Conservation (phyloP, 2,888 invertebrate species). For the Patella ulyssiponensis region DNA sequence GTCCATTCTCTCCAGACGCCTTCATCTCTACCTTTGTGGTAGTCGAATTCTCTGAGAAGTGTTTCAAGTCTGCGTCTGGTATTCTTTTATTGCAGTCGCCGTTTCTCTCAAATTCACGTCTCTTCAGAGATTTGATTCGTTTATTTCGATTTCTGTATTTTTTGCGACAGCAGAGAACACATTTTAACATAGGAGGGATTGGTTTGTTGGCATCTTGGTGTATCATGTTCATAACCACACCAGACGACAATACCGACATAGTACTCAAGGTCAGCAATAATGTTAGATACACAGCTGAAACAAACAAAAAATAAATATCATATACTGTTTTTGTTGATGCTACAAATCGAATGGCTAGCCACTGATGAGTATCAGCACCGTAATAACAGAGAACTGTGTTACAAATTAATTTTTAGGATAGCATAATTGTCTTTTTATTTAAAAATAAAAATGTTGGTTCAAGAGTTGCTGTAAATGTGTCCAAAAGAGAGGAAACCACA, state of each 20-base stretch:
- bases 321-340: too few species aligned
- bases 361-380: too few species aligned
- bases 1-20: background rate
- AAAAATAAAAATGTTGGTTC: too few species aligned
- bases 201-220: slow-evolving; percentile 45
- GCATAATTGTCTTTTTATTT: too few species aligned
- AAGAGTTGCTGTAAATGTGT: too few species aligned
- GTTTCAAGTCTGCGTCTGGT: slow-evolving; percentile 14
- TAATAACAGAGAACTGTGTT: too few species aligned
- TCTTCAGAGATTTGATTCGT: background rate
- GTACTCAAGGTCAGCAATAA: slow-evolving; percentile 49
- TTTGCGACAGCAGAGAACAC: slow-evolving; percentile 36
- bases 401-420: too few species aligned
- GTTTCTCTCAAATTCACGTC: slow-evolving; percentile 11
- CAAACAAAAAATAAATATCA: background rate
- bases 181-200: slow-evolving; percentile 36
- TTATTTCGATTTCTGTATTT: slow-evolving; percentile 18
- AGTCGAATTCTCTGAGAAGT: background rate
- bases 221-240: slow-evolving; percentile 51
- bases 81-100: slow-evolving; percentile 16
- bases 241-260: slow-evolving; percentile 52
- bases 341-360: too few species aligned
- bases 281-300: slow-evolving; percentile 52
- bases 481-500: too few species aligned
- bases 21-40: slow-evolving; percentile 12